Evolutionary conservation across 2,888 invertebrate genomes (phyloP).

Genomic region (Scaptomyza polygonia): DNA sequence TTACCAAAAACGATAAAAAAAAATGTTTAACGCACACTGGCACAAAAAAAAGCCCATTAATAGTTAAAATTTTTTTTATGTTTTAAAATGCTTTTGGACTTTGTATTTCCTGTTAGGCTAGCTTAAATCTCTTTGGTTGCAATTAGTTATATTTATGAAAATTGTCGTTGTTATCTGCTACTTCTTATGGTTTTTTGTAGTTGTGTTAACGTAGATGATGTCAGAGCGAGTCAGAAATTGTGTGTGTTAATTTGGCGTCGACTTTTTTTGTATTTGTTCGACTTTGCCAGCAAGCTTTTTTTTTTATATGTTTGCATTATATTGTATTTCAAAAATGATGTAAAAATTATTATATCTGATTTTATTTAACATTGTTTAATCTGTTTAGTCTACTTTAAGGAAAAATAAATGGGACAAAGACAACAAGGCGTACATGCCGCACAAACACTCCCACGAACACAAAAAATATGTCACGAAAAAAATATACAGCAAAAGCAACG

Average conservation of each 20-base stretch:
- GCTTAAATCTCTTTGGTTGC: constrained; percentile 29
- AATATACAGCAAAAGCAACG: constrained; percentile 28
- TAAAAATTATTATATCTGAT: constrained; percentile 12
- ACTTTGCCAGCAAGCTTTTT: constrained; percentile 34
- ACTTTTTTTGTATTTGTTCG: constrained; percentile 38
- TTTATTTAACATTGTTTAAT: not conserved
- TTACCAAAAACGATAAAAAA: constrained; percentile 22
- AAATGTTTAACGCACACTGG: constrained; percentile 9
- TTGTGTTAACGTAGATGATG: constrained; percentile 61
- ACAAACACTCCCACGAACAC: constrained; percentile 8
- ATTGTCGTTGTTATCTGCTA: constrained; percentile 21
- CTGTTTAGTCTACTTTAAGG: too few species aligned
- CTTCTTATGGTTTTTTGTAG: constrained; percentile 15
- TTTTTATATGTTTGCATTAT: constrained; percentile 13
- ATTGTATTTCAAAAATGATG: constrained; percentile 12
- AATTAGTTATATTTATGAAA: constrained; percentile 23
- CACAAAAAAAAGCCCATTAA: too few species aligned
- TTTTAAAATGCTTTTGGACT: too few species aligned
- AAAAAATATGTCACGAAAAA: constrained; percentile 70
- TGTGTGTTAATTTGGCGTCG: constrained; percentile 30
- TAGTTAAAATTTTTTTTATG: too few species aligned
- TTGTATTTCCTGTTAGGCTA: too few species aligned
- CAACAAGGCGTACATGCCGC: too few species aligned
- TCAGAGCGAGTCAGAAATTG: constrained; percentile 63
- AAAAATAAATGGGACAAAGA: too few species aligned